Conservation (phyloP, 35 echinoderm and acorn worm genomes). For the Anneissia japonica region DNA sequence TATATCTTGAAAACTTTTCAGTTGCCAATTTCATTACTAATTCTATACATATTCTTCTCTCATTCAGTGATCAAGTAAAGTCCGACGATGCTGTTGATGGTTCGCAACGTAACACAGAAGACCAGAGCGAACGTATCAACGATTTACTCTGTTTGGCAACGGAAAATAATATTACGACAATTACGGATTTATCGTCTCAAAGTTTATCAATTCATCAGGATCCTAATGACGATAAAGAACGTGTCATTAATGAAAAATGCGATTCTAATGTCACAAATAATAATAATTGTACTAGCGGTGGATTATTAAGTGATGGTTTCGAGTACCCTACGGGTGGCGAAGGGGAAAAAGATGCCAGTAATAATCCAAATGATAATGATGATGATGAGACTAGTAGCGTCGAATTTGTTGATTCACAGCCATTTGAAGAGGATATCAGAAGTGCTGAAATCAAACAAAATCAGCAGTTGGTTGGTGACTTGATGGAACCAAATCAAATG, state of each 20-base stretch:
- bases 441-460: background rate
- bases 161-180: too few relatives aligned
- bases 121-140: too few relatives aligned
- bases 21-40: too few relatives aligned
- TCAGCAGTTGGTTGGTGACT: background rate
- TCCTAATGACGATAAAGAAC: background rate
- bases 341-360: background rate
- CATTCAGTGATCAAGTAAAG: too few relatives aligned
- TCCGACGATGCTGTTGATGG: too few relatives aligned
- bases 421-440: background rate
- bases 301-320: background rate
- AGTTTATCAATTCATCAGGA: background rate
- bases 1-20: too few relatives aligned
- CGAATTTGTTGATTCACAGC: background rate
- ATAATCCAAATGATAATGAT: background rate
- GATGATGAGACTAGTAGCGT: background rate
- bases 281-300: background rate
- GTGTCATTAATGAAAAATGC: background rate
- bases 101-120: too few relatives aligned
- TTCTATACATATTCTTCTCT: too few relatives aligned
- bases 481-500: background rate
- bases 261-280: background rate
- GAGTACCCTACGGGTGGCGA: background rate
- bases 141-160: too few relatives aligned
- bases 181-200: background rate